Evolutionary conservation across 1,140 invertebrate species (phyloP), one percentile per base, ranked within the genome.

Genomic region (Platyscapa corneri): DNA sequence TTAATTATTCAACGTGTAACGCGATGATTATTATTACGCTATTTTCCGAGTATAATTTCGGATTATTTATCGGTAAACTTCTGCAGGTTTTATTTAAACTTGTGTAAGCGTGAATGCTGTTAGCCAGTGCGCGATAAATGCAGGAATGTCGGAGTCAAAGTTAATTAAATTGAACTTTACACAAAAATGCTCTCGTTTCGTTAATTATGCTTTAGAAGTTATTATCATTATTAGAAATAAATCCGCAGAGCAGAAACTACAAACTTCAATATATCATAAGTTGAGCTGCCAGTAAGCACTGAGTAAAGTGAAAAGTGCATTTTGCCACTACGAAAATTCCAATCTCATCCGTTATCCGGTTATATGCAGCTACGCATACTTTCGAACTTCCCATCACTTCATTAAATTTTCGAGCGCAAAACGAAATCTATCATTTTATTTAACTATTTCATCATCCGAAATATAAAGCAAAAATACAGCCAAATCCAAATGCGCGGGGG

Each of bases 271-370:
- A n/a, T 72, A 53, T 72, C 30, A 56, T 53, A 72, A 72, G 42
- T 37, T 82, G 0, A 30, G 72, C 32, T 5, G 5, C 39, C 8
- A 75, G n/a, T 75, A 75, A 77, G 16, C 10, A 49, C 7, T 5
- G 72, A 30, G 27, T 46, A 46, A 81, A 81, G 5, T 20, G 27
- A 72, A 56, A 56, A 82, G 81, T 60, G 67, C 23, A 70, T 70
- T 81, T 81, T 32, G 42, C 27, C 18, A 20, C 30, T 46, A 53
- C 32, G 79, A 70, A 82, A 82, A 82, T 82, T 72, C 30, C 65
- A 56, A 82, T 72, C 80, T 72, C 80, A 82, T 82, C 42, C 60
- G 32, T 82, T 30, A 74, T 82, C 67, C 49, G n/a, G 46, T 74
- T 67, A 60, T 60, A 60, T 34, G 20, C 49, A 49, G 32, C 46